Percentiles rank a stretch among this genome's conserved stretches.
Conservation (phyloP, 2,113 vertebrate genomes). For the Aegithalos caudatus region DNA sequence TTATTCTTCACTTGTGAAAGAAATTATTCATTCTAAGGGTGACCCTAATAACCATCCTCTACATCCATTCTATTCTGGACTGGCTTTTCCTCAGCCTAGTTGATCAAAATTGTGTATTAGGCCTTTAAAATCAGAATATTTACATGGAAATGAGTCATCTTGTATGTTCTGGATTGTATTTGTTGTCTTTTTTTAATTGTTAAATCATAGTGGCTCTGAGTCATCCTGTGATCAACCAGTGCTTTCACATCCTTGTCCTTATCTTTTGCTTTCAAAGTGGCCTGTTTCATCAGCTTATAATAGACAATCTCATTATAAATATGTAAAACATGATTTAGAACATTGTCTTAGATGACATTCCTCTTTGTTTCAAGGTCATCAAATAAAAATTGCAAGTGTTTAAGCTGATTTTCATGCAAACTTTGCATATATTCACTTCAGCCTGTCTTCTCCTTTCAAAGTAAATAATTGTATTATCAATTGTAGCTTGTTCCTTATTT, state of each 20-base stretch:
- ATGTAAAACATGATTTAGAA: neutral
- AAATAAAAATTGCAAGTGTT: neutral
- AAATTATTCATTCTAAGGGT: neutral
- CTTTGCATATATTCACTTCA: neutral
- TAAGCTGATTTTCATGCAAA: neutral
- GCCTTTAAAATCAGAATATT: neutral
- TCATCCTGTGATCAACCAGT: neutral
- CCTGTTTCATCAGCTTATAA: neutral
- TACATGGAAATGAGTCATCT: neutral
- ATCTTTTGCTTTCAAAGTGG: neutral
- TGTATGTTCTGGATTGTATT: neutral
- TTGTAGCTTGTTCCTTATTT: neutral
- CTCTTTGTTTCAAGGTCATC: neutral
- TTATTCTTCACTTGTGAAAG: neutral
- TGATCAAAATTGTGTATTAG: neutral
- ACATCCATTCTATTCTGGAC: neutral
- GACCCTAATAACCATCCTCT: neutral
- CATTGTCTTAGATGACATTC: neutral
- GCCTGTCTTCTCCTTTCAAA: neutral
- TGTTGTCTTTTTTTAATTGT: neutral
- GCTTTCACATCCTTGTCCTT: neutral
- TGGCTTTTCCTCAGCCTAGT: neutral
- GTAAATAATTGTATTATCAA: neutral
- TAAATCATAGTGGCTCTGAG: neutral
- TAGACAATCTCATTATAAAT: neutral